Evolutionary conservation across 2,888 invertebrate genomes (phyloP).

Genomic region (Hyalella azteca): DNA sequence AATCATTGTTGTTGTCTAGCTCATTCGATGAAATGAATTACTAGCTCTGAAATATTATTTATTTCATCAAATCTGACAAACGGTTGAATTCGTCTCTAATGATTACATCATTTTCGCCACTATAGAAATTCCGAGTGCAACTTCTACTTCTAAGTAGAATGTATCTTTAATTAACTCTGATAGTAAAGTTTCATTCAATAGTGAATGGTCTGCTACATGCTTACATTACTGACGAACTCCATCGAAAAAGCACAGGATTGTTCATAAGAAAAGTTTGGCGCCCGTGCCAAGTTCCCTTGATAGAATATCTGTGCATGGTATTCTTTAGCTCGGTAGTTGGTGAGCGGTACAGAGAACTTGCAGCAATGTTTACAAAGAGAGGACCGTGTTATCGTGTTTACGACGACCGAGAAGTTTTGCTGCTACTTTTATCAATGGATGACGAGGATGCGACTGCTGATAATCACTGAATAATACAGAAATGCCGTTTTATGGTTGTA

Average conservation of each 20-base stretch:
- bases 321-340: not conserved
- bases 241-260: not conserved
- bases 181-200: not conserved
- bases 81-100: too few species aligned
- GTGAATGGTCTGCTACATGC: not conserved
- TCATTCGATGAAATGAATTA: too few species aligned
- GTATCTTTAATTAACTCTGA: too few species aligned
- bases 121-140: too few species aligned
- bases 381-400: not conserved
- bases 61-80: too few species aligned
- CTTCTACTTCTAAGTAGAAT: too few species aligned
- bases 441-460: not conserved
- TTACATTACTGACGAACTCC: slow-evolving; percentile 13
- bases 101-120: too few species aligned
- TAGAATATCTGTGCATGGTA: not conserved
- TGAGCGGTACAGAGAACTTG: not conserved
- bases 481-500: too few species aligned
- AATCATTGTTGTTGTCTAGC: too few species aligned
- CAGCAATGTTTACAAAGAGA: not conserved
- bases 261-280: not conserved
- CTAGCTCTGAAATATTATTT: too few species aligned
- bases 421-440: not conserved
- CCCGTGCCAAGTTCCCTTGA: not conserved
- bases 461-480: not conserved
- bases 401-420: not conserved